These are phyloP conservation scores for Drosophila greeni DNA, from an alignment of 2,888 invertebrate species.

Conservation along the genomic window DNA sequence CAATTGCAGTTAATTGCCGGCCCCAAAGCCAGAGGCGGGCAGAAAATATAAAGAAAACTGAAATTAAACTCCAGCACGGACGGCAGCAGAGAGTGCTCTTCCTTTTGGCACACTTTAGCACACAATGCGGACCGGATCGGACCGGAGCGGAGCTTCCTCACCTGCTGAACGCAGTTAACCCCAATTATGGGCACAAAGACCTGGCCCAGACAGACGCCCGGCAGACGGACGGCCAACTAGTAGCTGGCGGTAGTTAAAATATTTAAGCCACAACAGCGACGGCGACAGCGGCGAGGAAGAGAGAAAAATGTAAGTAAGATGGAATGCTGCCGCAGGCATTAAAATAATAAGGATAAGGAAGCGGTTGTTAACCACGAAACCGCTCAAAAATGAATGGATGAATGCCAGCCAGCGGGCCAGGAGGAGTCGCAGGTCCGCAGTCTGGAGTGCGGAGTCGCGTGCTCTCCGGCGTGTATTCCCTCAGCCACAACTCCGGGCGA, in stretches of 20 bases:
- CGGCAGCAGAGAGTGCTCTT: conserved; percentile 65
- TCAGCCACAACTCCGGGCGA: conserved; percentile 15
- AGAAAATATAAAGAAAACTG: conserved; percentile 11
- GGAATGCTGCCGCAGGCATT: conserved; percentile 73
- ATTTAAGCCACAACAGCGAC: conserved; percentile 59
- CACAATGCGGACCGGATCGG: conserved; percentile 51
- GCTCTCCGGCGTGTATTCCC: conserved; percentile 20
- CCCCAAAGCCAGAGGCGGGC: conserved; percentile 10
- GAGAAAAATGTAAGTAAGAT: conserved; percentile 66
- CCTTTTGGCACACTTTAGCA: conserved; percentile 68
- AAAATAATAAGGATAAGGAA: conserved; percentile 76
- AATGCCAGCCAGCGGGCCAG: conserved; percentile 43
- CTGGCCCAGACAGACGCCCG: conserved; percentile 24
- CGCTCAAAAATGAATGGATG: conserved; percentile 63
- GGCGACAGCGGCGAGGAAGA: conserved; percentile 17
- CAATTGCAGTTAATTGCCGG: conserved; percentile 58
- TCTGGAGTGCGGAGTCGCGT: conserved; percentile 26
- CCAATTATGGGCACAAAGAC: conserved; percentile 67
- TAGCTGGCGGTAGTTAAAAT: conserved; percentile 61
- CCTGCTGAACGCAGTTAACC: conserved; percentile 71
- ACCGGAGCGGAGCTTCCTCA: conserved; percentile 43
- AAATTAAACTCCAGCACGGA: conserved; percentile 46
- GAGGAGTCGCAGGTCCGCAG: conserved; percentile 18
- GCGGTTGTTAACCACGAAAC: conserved; percentile 73
- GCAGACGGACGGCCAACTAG: conserved; percentile 40